Percentiles rank a stretch among this genome's conserved stretches.
Evolutionary conservation across 1,140 invertebrate genomes (phyloP).

Genomic region (Saccostrea echinata): DNA sequence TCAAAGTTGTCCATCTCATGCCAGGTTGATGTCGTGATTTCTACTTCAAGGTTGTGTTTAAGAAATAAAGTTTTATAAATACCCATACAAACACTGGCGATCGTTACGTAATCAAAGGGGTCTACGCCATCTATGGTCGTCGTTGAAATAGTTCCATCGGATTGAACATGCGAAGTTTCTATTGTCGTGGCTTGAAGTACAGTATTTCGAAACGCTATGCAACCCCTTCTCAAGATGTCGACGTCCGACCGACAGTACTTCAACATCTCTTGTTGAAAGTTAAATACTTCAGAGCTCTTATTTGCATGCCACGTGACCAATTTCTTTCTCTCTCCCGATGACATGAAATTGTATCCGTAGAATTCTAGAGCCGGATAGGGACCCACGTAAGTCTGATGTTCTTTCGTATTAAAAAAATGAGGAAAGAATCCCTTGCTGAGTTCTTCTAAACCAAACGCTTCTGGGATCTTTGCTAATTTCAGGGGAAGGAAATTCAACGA

Average conservation of each 20-base stretch:
- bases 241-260: constrained; percentile 45
- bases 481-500: constrained; percentile 8
- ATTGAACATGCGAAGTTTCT: constrained; percentile 17
- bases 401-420: constrained; percentile 57
- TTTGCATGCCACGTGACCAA: constrained; percentile 52
- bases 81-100: constrained; percentile 46
- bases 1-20: constrained; percentile 28
- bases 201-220: constrained; percentile 44
- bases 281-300: constrained; percentile 41
- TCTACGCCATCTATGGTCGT: constrained; percentile 40
- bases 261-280: constrained; percentile 49
- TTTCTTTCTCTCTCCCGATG: background rate
- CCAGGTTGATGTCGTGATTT: constrained; percentile 39
- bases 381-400: constrained; percentile 51
- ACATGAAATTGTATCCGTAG: constrained; percentile 54
- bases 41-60: constrained; percentile 32
- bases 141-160: constrained; percentile 17
- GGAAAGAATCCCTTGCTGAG: constrained; percentile 58
- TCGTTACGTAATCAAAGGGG: constrained; percentile 51
- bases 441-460: constrained; percentile 52
- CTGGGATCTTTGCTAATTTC: constrained; percentile 52
- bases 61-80: constrained; percentile 50
- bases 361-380: constrained; percentile 43
- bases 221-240: constrained; percentile 54
- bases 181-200: constrained; percentile 42